phyloP scores from a whole-genome alignment of 2,888 invertebrate species.

The Xestia sexstrigata region DNA sequence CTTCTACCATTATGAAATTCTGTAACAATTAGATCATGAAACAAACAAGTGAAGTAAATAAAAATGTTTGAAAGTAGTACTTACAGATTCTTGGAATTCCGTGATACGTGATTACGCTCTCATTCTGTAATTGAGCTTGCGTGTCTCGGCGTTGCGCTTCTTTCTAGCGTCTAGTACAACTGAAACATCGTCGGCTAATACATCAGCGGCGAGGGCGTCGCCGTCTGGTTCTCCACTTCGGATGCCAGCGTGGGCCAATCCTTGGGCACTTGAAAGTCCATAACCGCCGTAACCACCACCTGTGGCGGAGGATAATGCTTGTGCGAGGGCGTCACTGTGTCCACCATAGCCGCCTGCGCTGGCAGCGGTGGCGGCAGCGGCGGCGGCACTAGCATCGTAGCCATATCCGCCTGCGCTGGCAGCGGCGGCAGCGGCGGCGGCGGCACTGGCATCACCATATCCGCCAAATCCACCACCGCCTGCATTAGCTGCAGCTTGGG shows the following conservation, averaged over 20 bases:
- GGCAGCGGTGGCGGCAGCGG: conserved; percentile 8
- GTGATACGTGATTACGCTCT: conserved; percentile 51
- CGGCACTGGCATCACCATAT: conserved; percentile 8
- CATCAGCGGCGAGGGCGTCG: conserved; percentile 34
- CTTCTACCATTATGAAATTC: not conserved
- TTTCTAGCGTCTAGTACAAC: conserved; percentile 47
- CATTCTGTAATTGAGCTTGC: conserved; percentile 51
- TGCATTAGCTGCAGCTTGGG: not conserved
- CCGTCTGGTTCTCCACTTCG: conserved; percentile 50
- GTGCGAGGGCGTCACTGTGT: conserved; percentile 26
- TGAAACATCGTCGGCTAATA: conserved; percentile 16
- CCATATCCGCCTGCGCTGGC: conserved; percentile 26
- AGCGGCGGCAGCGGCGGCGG: not conserved
- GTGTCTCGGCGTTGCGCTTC: conserved; percentile 54
- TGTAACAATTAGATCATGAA: not conserved
- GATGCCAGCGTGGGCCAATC: conserved; percentile 54
- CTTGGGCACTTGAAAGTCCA: conserved; percentile 61
- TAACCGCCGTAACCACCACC: conserved; percentile 46
- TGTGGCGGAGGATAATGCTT: conserved; percentile 29
- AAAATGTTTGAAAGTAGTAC: conserved; percentile 24
- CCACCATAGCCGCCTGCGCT: conserved; percentile 10
- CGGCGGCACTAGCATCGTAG: conserved; percentile 18
- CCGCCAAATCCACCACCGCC: conserved; percentile 14
- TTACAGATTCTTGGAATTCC: conserved; percentile 48
- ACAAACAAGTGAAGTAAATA: not conserved